Percentiles rank a stretch among this genome's conserved stretches.
Evolutionary conservation across 2,888 invertebrate genomes (phyloP).

Genomic region (Cremastinae sp.): DNA sequence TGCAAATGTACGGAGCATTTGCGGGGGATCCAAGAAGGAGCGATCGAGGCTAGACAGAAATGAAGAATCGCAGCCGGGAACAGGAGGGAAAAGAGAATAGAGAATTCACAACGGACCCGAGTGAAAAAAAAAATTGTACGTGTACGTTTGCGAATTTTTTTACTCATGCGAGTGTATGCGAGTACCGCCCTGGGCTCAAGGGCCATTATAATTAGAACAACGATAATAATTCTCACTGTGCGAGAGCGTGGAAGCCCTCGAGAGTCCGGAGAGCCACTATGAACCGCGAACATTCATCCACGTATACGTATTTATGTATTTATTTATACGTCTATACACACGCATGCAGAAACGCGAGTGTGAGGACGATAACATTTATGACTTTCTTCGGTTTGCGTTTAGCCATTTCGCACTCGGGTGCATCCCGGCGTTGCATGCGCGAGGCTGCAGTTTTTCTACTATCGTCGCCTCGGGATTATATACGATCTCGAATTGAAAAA

Average conservation of each 20-base stretch:
- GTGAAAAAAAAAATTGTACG: conserved; percentile 3
- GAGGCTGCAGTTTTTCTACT: conserved; percentile 32
- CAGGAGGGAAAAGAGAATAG: conserved; percentile 55
- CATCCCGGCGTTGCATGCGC: conserved; percentile 17
- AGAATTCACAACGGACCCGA: conserved; percentile 50
- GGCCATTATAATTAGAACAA: conserved; percentile 69
- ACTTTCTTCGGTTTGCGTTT: conserved; percentile 53
- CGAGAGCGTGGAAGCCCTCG: conserved; percentile 56
- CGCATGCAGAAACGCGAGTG: neutral
- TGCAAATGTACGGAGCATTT: conserved; percentile 13
- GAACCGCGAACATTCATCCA: conserved; percentile 3
- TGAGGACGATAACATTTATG: conserved; percentile 4
- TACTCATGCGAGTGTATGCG: conserved; percentile 45
- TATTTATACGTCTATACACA: neutral
- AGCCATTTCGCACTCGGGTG: conserved; percentile 35
- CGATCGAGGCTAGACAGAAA: conserved; percentile 30
- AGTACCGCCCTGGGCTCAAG: conserved; percentile 58
- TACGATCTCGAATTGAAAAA: conserved; percentile 25
- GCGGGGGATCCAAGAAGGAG: conserved; percentile 29
- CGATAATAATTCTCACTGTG: conserved; percentile 66
- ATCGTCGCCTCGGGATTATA: conserved; percentile 52
- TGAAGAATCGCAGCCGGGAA: conserved; percentile 32
- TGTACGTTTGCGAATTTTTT: conserved; percentile 10
- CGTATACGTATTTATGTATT: neutral
- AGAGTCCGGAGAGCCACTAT: conserved; percentile 44